Base-by-base conservation (phyloP, 1,140 invertebrate species). In the Trichonephila inaurata region DNA sequence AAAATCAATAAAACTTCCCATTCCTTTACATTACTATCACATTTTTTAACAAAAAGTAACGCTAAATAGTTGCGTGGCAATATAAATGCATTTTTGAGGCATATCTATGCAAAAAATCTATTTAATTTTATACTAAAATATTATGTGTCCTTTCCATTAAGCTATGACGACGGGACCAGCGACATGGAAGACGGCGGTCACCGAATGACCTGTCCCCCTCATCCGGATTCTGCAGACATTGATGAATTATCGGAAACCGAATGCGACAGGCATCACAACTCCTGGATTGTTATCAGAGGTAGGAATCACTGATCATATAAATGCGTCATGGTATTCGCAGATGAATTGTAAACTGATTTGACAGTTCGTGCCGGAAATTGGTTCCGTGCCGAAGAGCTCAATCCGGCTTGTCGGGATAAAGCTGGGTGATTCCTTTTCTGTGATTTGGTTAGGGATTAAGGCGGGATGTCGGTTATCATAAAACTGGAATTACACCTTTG, bases 221-320 rank as follows among this genome's bases (percentile, higher is more conserved):
- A 72, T 61, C 93, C 24, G 44, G 83, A 72, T 40, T 85, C 94
- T 21, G 81, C 81, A 51, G 94, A 94, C 88, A 89, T 92, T 86
- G 94, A 94, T 61, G 94, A 94, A 91, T 94, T 94, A 88, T 94
- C 94, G 89, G 94, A 94, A 89, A 94, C 94, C n/a, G 94, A 94
- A 94, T 94, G 94, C 82, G 94, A 94, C 88, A 91, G 94, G 81
- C 94, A 94, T 89, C 94, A 94, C 83, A 91, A 91, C 83, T 90
- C 89, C 62, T 94, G 94, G 94, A 94, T 91, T 94, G 87, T 94
- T 85, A 94, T 94, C 88, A 94, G 93, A 89, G 93, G 93, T 94
- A 69, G n/a, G 88, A 61, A 93, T 81, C 72, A 24, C 14, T n/a
- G 61, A 40, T 64, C 44, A 10, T n/a, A 77, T 77, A 77, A 77